Evolutionary conservation across 2,888 invertebrate species (phyloP).

Genomic region (Callinectes sapidus): DNA sequence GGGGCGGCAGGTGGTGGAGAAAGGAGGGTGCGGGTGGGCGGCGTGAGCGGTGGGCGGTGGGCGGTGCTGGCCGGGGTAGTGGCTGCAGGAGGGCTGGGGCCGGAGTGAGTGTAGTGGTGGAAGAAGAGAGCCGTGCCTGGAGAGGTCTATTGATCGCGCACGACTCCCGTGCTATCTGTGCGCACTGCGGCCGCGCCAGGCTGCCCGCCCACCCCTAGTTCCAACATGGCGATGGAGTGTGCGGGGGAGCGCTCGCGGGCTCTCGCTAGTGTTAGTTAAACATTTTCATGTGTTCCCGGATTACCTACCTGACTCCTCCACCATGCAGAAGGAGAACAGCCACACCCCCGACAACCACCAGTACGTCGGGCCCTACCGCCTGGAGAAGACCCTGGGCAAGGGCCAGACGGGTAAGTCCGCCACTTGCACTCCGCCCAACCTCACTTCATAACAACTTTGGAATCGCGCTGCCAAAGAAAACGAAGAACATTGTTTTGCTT

Average conservation of each 20-base stretch:
- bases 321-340: constrained; percentile 71
- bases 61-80: constrained; percentile 76
- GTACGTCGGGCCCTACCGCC: constrained; percentile 98
- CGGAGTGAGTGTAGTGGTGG: constrained; percentile 63
- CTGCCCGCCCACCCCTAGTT: constrained; percentile 65
- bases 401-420: constrained; percentile 94
- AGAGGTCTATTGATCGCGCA: constrained; percentile 53
- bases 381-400: constrained; percentile 99
- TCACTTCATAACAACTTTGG: constrained; percentile 62
- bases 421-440: constrained; percentile 31
- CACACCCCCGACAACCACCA: constrained; percentile 80
- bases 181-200: constrained; percentile 67
- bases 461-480: constrained; percentile 62
- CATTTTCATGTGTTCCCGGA: constrained; percentile 68
- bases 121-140: constrained; percentile 50
- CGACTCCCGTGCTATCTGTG: constrained; percentile 56
- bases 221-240: constrained; percentile 66
- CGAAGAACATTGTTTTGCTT: constrained; percentile 61
- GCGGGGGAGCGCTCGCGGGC: constrained; percentile 68
- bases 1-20: constrained; percentile 32
- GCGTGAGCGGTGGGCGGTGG: constrained; percentile 78
- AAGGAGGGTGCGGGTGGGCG: constrained; percentile 39
- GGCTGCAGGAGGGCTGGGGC: constrained; percentile 51
- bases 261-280: constrained; percentile 68
- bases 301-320: constrained; percentile 68